Percentiles rank a stretch among this genome's conserved stretches.
Evolutionary conservation across 2,113 vertebrate genomes (phyloP).

Genomic region (Neoarius graeffei): DNA sequence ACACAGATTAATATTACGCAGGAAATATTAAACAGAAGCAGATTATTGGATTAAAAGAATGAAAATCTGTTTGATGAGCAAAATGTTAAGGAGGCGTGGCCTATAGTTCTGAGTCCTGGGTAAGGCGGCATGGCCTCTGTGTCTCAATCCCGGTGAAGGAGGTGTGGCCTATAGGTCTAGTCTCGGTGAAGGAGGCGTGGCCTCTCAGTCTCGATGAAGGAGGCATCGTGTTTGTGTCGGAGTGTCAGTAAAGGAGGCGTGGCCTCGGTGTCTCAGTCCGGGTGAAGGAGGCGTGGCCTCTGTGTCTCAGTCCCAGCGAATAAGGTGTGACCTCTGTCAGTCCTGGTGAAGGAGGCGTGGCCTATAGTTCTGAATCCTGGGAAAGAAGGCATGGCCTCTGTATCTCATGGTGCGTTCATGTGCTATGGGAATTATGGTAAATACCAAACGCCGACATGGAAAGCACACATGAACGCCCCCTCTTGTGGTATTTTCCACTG

Average conservation of each 20-base stretch:
- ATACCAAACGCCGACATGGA: too few relatives aligned
- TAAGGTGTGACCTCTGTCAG: neutral
- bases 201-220: neutral
- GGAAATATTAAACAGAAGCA: neutral
- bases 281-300: neutral
- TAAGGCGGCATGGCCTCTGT: neutral
- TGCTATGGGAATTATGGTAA: too few relatives aligned
- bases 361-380: too few relatives aligned
- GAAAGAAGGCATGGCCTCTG: neutral
- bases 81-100: neutral
- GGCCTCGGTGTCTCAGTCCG: neutral
- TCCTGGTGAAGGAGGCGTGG: too few relatives aligned
- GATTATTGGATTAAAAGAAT: neutral
- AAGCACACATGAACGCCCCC: too few relatives aligned
- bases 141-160: neutral
- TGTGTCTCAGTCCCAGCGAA: neutral
- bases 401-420: too few relatives aligned
- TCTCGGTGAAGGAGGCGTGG: too few relatives aligned
- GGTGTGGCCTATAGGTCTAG: neutral
- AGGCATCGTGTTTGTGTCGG: neutral
- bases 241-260: neutral
- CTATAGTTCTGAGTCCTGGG: neutral
- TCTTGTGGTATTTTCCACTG: too few relatives aligned
- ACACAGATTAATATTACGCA: neutral
- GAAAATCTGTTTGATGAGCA: neutral